Evolutionary conservation across 2,888 invertebrate genomes (phyloP).

Genomic region (Brachypalpus laphriformis): DNA sequence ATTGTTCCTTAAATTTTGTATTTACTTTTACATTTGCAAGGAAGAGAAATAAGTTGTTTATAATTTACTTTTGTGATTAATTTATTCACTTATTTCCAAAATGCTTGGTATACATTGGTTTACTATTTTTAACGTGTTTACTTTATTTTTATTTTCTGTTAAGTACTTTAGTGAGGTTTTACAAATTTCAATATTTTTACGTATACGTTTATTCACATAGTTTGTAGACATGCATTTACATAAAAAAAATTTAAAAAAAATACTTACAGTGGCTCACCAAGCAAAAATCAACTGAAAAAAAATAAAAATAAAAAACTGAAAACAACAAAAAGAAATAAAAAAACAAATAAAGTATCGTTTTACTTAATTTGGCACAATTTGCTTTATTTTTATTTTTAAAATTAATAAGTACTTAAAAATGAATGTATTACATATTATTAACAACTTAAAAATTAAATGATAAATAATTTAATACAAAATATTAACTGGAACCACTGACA

Average conservation of each 20-base stretch:
- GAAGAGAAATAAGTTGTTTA: conserved; percentile 14
- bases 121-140: conserved; percentile 21
- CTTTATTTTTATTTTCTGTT: conserved; percentile 3
- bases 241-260: neutral
- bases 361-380: conserved; percentile 43
- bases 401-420: neutral
- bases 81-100: conserved; percentile 24
- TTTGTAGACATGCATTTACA: neutral
- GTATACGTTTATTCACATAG: conserved; percentile 56
- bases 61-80: neutral
- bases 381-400: conserved; percentile 16
- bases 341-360: neutral
- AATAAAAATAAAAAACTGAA: neutral
- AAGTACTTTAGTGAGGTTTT: conserved; percentile 49
- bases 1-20: conserved; percentile 6
- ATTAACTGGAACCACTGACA: conserved; percentile 7
- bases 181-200: conserved; percentile 58
- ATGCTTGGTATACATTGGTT: conserved; percentile 58
- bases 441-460: conserved; percentile 10
- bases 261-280: conserved; percentile 21
- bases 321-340: neutral
- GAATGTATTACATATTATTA: neutral
- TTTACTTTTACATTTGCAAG: conserved; percentile 22
- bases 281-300: conserved; percentile 5
- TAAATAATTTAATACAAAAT: conserved; percentile 5